Evolutionary conservation across 1,140 invertebrate genomes (phyloP).

Genomic region (Bradynema listronoti): DNA sequence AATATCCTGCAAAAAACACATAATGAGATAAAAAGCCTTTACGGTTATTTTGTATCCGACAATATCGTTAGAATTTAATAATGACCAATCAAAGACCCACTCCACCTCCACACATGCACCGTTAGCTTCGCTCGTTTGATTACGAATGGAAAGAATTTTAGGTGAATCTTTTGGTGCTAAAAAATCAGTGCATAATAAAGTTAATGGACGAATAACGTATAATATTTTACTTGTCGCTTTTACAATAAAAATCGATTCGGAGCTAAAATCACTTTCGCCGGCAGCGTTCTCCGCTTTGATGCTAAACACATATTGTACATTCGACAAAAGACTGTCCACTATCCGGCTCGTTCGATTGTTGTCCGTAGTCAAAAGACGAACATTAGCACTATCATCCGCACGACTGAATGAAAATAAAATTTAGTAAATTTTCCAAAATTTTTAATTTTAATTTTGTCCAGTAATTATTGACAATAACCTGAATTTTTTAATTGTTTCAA

Average conservation of each 20-base stretch:
- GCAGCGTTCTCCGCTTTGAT: slow-evolving; percentile 54
- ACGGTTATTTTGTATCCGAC: too few relatives aligned
- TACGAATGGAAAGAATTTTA: slow-evolving; percentile 33
- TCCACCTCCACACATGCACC: slow-evolving; percentile 45
- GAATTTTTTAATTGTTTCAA: too few relatives aligned
- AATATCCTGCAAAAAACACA: too few relatives aligned
- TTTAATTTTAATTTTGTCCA: too few relatives aligned
- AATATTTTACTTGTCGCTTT: too few relatives aligned
- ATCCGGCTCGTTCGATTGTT: slow-evolving; percentile 34
- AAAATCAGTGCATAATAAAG: too few relatives aligned
- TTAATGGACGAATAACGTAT: too few relatives aligned
- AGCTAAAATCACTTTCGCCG: slow-evolving; percentile 49
- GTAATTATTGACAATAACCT: too few relatives aligned
- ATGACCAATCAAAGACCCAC: too few relatives aligned
- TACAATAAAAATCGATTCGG: slow-evolving; percentile 47
- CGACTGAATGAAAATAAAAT: slow-evolving; percentile 35
- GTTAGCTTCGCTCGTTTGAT: slow-evolving; percentile 32
- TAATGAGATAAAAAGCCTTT: too few relatives aligned
- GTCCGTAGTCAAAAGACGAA: slow-evolving; percentile 42
- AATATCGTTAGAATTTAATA: too few relatives aligned
- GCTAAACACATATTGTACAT: slow-evolving; percentile 42
- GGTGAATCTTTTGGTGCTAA: slow-evolving; percentile 41
- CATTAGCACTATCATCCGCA: slow-evolving; percentile 43
- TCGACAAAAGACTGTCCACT: slow-evolving; percentile 34
- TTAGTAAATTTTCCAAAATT: too few relatives aligned